Evolutionary conservation across 2,888 invertebrate genomes (phyloP).

Genomic region (Archips xylosteana): DNA sequence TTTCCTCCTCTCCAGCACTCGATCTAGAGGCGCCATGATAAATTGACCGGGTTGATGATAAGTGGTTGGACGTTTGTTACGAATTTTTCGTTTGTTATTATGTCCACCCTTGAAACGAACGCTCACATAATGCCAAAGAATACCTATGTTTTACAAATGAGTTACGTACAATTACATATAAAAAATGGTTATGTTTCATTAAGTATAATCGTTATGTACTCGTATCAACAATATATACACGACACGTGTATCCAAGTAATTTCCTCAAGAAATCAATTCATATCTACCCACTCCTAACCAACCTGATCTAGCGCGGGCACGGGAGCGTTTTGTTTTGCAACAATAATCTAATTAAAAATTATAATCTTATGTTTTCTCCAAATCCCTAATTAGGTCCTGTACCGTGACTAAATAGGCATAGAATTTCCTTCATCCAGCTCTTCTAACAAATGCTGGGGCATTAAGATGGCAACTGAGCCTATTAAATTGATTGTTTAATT

Average conservation of each 20-base stretch:
- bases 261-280: background rate
- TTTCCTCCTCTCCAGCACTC: constrained; percentile 49
- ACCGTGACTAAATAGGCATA: background rate
- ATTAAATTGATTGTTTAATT: background rate
- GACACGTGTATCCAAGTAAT: background rate
- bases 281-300: background rate
- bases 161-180: too few relatives aligned
- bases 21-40: constrained; percentile 29
- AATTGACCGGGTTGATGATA: constrained; percentile 33
- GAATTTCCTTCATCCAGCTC: background rate
- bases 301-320: too few relatives aligned
- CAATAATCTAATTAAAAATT: constrained; percentile 4
- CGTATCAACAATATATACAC: too few relatives aligned
- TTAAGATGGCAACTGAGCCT: background rate
- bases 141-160: too few relatives aligned
- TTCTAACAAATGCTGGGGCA: background rate
- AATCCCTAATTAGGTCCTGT: background rate
- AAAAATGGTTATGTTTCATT: too few relatives aligned
- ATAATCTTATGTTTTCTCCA: background rate
- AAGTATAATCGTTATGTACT: too few relatives aligned
- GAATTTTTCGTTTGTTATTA: constrained; percentile 18
- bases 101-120: constrained; percentile 4
- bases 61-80: constrained; percentile 36
- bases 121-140: background rate
- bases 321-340: background rate